phyloP scores from a whole-genome alignment of 2,113 vertebrate genomes.

The Lethenteron reissneri region DNA sequence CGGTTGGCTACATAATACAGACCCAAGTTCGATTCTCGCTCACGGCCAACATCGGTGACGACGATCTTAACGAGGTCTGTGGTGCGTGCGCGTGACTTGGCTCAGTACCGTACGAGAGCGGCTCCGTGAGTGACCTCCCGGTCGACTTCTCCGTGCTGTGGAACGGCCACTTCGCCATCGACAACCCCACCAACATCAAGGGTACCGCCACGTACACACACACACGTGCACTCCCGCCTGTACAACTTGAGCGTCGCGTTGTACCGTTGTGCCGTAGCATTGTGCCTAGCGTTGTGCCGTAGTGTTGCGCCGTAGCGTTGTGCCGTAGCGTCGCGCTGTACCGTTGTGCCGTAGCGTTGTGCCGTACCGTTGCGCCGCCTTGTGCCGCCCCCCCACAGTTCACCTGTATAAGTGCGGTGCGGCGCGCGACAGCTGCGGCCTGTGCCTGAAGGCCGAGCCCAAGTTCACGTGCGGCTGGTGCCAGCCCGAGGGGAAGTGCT shows the following conservation, averaged over 20 bases:
- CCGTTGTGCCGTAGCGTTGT: too few relatives aligned
- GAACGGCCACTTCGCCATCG: conserved; percentile 96
- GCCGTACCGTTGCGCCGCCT: neutral
- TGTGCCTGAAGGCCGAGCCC: conserved; percentile 81
- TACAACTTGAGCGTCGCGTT: neutral
- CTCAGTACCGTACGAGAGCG: conserved; percentile 78
- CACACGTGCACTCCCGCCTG: neutral
- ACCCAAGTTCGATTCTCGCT: too few relatives aligned
- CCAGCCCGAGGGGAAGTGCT: conserved; percentile 58
- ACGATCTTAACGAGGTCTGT: too few relatives aligned
- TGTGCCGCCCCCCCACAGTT: conserved; percentile 28
- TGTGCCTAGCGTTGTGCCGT: neutral
- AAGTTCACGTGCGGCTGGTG: conserved; percentile 91
- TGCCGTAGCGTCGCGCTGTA: too few relatives aligned
- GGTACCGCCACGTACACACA: conserved; percentile 22
- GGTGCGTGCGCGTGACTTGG: too few relatives aligned
- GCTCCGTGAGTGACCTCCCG: conserved; percentile 84
- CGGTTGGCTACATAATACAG: too few relatives aligned
- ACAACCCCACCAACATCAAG: conserved; percentile 91
- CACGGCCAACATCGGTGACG: too few relatives aligned
- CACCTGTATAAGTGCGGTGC: conserved; percentile 92
- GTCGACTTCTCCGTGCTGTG: conserved; percentile 88
- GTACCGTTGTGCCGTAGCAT: too few relatives aligned
- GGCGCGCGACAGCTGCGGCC: conserved; percentile 67
- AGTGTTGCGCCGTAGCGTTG: too few relatives aligned